These are phyloP conservation scores for Poeciliopsis turrubarensis DNA, from an alignment of 2,113 vertebrate species.

Conservation along the genomic window DNA sequence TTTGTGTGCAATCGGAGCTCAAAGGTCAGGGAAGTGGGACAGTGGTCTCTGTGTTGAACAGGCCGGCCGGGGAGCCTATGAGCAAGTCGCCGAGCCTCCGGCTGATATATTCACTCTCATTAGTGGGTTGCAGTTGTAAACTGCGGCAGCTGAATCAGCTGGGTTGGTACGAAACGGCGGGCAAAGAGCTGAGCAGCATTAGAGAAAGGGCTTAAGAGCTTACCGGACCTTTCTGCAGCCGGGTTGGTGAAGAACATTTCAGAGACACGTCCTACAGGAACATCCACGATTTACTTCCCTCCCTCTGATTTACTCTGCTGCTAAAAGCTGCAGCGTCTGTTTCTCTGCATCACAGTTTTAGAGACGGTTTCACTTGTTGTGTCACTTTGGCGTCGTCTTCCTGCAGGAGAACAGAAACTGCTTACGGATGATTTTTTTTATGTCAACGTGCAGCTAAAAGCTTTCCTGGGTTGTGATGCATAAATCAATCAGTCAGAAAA, in stretches of 20 bases:
- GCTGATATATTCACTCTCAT: background rate
- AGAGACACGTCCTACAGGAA: constrained; percentile 8
- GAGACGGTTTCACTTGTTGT: background rate
- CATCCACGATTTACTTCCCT: constrained; percentile 1
- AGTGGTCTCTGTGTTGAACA: constrained; percentile 2
- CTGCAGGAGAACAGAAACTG: background rate
- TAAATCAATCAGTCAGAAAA: background rate
- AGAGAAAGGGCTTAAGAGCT: constrained; percentile 49
- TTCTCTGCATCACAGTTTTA: background rate
- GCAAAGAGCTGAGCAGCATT: constrained; percentile 9
- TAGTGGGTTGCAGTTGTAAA: background rate
- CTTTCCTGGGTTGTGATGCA: background rate
- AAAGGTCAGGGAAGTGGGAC: constrained; percentile 32
- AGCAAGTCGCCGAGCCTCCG: background rate
- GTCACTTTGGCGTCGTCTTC: background rate
- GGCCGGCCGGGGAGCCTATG: constrained; percentile 3
- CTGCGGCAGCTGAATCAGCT: background rate
- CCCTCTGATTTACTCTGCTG: constrained; percentile 1
- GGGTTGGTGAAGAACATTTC: constrained; percentile 26
- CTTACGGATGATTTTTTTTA: background rate
- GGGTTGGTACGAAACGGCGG: constrained; percentile 5
- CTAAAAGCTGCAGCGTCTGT: background rate
- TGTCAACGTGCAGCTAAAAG: background rate
- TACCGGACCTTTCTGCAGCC: constrained; percentile 24
- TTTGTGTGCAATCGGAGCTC: background rate